A percentile compares a stretch with the other conserved stretches of the same genome.
These are phyloP conservation scores for Rhinatrema bivittatum DNA, from an alignment of 2,797 vertebrate species.

Conservation along the genomic window DNA sequence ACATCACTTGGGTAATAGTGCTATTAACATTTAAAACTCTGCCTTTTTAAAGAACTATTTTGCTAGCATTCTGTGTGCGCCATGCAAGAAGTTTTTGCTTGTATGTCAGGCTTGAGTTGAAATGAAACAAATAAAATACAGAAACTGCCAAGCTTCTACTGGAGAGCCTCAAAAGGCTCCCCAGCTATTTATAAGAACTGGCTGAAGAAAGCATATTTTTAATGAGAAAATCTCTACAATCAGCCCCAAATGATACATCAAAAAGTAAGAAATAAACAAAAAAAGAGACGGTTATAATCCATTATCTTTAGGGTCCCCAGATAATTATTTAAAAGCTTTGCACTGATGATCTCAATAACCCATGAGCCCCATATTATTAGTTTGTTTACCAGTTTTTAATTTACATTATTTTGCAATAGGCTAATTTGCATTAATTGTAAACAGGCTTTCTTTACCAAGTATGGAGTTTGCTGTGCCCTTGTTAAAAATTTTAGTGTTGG, in stretches of 20 bases:
- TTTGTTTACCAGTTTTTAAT: no score
- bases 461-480: no score
- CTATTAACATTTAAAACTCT: no score
- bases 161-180: background rate
- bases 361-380: no score
- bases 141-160: background rate
- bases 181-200: background rate
- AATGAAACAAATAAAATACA: constrained; percentile 6
- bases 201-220: background rate
- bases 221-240: background rate
- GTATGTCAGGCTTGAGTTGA: background rate
- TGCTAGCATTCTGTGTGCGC: background rate
- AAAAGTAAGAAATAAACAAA: background rate
- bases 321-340: background rate
- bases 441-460: no score
- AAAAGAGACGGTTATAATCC: background rate
- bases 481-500: no score
- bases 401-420: no score
- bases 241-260: background rate
- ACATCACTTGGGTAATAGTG: no score
- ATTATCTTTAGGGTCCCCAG: background rate
- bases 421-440: no score
- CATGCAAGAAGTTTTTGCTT: background rate
- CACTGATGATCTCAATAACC: background rate
- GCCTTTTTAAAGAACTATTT: background rate